Conservation (phyloP, 2,113 vertebrate species). For the Mustela nigripes region DNA sequence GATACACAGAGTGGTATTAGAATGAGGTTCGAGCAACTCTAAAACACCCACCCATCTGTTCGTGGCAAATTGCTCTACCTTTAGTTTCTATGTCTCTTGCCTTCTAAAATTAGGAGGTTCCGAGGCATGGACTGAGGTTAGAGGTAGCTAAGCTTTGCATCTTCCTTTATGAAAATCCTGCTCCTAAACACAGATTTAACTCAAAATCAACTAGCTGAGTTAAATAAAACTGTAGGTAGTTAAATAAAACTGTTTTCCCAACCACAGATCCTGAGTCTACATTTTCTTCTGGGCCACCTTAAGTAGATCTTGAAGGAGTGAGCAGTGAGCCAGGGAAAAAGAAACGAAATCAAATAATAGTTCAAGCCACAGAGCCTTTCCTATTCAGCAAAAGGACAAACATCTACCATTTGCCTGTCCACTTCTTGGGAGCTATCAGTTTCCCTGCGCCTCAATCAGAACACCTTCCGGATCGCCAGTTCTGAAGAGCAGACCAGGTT, state of each 20-base stretch:
- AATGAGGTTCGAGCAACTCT: conserved; percentile 12
- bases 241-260: conserved; percentile 16
- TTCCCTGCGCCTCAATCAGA: background rate
- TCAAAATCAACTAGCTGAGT: background rate
- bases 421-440: background rate
- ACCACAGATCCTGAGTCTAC: background rate
- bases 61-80: conserved; percentile 27
- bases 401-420: background rate
- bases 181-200: background rate
- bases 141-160: background rate
- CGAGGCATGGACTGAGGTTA: background rate
- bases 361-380: background rate
- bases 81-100: background rate
- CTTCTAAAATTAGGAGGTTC: conserved; percentile 1
- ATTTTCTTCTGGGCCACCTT: conserved; percentile 51
- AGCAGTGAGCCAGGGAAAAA: conserved; percentile 42
- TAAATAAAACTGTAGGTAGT: background rate
- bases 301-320: conserved; percentile 34
- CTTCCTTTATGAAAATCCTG: background rate
- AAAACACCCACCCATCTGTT: conserved; percentile 69
- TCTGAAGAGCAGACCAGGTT: background rate
- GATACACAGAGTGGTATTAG: conserved; percentile 43
- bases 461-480: background rate
- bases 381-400: background rate
- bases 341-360: conserved; percentile 56